A percentile compares a stretch with the other conserved stretches of the same genome.
Evolutionary conservation across 2,888 invertebrate genomes (phyloP).

Genomic region (Conchocele bisecta): DNA sequence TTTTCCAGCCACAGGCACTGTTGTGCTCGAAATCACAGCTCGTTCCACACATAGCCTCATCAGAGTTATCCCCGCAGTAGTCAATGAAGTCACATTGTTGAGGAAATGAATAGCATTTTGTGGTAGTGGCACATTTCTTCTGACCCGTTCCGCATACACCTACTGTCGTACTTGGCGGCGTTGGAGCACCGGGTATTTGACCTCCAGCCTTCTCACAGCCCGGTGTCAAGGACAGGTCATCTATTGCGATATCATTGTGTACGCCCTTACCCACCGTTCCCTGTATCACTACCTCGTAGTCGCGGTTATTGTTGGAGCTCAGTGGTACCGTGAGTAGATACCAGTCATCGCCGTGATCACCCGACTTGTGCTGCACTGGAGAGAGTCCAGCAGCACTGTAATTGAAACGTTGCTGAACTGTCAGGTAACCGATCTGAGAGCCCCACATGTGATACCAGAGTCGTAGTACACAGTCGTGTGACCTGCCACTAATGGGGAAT

Average conservation of each 20-base stretch:
- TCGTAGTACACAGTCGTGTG: conserved; percentile 63
- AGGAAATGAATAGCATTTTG: conserved; percentile 61
- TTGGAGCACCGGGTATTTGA: conserved; percentile 63
- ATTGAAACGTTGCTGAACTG: conserved; percentile 61
- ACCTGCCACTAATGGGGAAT: conserved; percentile 55
- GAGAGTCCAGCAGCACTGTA: conserved; percentile 53
- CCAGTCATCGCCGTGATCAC: conserved; percentile 70
- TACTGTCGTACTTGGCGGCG: conserved; percentile 55
- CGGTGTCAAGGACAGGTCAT: conserved; percentile 75
- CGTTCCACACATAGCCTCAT: conserved; percentile 71
- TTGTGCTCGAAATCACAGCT: conserved; percentile 69
- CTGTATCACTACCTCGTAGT: conserved; percentile 68
- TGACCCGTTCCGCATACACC: conserved; percentile 61
- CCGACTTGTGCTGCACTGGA: conserved; percentile 33
- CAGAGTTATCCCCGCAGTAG: conserved; percentile 72
- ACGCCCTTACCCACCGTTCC: conserved; percentile 68
- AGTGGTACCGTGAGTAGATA: conserved; percentile 26
- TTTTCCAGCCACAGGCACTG: conserved; percentile 70
- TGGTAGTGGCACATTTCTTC: conserved; percentile 56
- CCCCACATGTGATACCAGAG: conserved; percentile 77
- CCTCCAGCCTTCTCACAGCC: conserved; percentile 63
- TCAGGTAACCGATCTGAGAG: conserved; percentile 64
- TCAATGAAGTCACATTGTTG: conserved; percentile 72
- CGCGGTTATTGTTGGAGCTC: conserved; percentile 5
- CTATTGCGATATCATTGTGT: conserved; percentile 76